A percentile compares a stretch with the other conserved stretches of the same genome.
These are phyloP conservation scores for Peromyscus polionotus DNA, from an alignment of 2,113 vertebrate species.

Conservation along the genomic window DNA sequence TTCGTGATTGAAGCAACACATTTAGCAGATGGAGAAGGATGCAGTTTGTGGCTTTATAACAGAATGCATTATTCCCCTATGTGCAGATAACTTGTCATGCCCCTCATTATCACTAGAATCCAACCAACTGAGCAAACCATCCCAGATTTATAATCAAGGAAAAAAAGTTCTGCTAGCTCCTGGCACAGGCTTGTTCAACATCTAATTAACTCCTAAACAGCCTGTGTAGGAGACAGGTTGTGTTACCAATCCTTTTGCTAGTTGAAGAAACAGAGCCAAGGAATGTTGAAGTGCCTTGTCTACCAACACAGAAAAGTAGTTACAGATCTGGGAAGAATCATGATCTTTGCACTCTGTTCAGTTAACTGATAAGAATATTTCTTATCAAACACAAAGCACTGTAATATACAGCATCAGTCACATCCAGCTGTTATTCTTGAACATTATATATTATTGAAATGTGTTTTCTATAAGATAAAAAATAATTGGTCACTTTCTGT, in stretches of 20 bases:
- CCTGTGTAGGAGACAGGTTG: neutral
- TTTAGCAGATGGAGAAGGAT: conserved; percentile 59
- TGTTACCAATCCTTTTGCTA: conserved; percentile 45
- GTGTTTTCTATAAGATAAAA: conserved; percentile 34
- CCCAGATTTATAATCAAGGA: conserved; percentile 48
- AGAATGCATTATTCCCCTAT: conserved; percentile 22
- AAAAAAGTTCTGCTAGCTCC: conserved; percentile 37
- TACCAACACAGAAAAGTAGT: neutral
- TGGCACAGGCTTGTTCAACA: conserved; percentile 13
- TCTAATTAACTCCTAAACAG: conserved; percentile 56
- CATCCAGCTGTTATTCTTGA: neutral
- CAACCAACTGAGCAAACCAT: conserved; percentile 65
- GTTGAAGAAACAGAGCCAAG: conserved; percentile 55
- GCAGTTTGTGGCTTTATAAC: conserved; percentile 38
- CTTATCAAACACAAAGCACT: neutral
- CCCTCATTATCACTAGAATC: conserved; percentile 64
- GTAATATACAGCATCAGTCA: neutral
- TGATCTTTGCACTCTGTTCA: neutral
- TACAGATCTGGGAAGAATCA: neutral
- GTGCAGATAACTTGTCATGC: conserved; percentile 59
- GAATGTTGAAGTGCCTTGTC: neutral
- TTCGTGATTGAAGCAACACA: conserved; percentile 36
- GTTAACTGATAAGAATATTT: neutral
- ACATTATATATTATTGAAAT: conserved; percentile 31
- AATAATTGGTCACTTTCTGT: neutral